A percentile compares a stretch with the other conserved stretches of the same genome.
Conservation (phyloP, 2,113 vertebrate species). For the Anas platyrhynchos region DNA sequence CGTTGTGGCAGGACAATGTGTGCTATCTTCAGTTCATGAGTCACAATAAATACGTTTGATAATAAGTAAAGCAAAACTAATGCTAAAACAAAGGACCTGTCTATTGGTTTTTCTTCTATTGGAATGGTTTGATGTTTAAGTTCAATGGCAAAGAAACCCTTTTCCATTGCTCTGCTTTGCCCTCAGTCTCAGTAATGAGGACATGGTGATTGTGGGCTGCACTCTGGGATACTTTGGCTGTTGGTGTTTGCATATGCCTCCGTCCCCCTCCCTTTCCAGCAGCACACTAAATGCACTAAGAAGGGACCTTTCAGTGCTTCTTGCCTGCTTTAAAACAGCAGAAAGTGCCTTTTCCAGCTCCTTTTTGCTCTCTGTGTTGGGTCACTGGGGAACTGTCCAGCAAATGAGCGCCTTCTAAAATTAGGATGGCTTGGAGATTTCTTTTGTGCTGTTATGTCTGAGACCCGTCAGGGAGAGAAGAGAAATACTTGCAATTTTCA, state of each 20-base stretch:
- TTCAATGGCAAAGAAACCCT: background rate
- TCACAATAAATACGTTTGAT: background rate
- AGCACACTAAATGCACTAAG: background rate
- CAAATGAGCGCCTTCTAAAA: background rate
- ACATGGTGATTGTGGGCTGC: fast-evolving
- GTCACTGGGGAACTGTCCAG: conserved; percentile 11
- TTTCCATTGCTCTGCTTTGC: background rate
- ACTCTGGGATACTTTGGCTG: background rate
- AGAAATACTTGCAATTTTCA: conserved; percentile 16
- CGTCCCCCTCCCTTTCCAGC: background rate
- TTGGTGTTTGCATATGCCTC: background rate
- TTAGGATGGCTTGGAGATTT: background rate
- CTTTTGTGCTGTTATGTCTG: background rate
- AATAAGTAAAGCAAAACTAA: background rate
- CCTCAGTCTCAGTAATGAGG: background rate
- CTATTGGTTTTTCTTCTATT: background rate
- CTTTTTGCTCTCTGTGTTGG: background rate
- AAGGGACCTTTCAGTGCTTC: background rate
- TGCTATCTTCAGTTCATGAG: background rate
- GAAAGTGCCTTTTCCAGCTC: background rate
- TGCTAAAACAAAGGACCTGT: background rate
- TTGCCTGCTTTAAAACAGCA: background rate
- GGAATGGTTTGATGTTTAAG: background rate
- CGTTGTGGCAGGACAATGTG: background rate
- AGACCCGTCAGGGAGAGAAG: background rate